A percentile compares a stretch with the other conserved stretches of the same genome.
These are phyloP conservation scores for Chelonus insularis DNA, from an alignment of 1,140 invertebrate genomes.

Conservation along the genomic window DNA sequence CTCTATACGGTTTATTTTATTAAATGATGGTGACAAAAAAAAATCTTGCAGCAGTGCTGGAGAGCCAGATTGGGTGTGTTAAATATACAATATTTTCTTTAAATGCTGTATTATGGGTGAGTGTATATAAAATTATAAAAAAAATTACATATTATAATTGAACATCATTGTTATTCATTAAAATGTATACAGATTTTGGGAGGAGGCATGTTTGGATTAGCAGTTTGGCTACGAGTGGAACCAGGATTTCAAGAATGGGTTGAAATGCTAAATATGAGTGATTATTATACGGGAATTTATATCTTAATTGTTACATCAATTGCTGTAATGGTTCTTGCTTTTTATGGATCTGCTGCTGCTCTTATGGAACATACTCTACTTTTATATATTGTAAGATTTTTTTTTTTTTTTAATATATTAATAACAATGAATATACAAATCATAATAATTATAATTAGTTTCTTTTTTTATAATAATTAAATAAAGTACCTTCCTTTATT, in stretches of 20 bases:
- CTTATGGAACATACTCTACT: slow-evolving; percentile 68
- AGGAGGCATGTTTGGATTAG: slow-evolving; percentile 73
- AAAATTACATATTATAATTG: neutral
- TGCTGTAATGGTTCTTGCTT: slow-evolving; percentile 72
- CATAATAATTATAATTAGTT: too few species aligned
- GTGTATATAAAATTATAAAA: too few species aligned
- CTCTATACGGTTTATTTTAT: neutral
- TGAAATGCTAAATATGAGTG: slow-evolving; percentile 69
- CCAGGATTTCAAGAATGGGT: slow-evolving; percentile 81
- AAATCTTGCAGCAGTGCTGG: slow-evolving; percentile 60
- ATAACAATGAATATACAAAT: slow-evolving; percentile 5
- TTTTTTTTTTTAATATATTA: neutral
- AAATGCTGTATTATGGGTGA: slow-evolving; percentile 71
- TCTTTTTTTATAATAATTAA: too few species aligned
- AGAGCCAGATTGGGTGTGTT: slow-evolving; percentile 69
- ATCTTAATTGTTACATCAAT: slow-evolving; percentile 73
- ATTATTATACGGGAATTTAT: slow-evolving; percentile 82
- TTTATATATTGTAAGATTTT: slow-evolving; percentile 65
- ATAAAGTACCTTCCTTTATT: slow-evolving; percentile 25
- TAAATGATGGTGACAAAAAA: slow-evolving; percentile 49
- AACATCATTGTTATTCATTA: too few species aligned
- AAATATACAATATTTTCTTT: slow-evolving; percentile 74
- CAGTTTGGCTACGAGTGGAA: slow-evolving; percentile 79
- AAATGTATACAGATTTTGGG: slow-evolving; percentile 81
- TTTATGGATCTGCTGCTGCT: slow-evolving; percentile 75